Conservation (phyloP, 1,140 invertebrate species). For the Bemisia tabaci region DNA sequence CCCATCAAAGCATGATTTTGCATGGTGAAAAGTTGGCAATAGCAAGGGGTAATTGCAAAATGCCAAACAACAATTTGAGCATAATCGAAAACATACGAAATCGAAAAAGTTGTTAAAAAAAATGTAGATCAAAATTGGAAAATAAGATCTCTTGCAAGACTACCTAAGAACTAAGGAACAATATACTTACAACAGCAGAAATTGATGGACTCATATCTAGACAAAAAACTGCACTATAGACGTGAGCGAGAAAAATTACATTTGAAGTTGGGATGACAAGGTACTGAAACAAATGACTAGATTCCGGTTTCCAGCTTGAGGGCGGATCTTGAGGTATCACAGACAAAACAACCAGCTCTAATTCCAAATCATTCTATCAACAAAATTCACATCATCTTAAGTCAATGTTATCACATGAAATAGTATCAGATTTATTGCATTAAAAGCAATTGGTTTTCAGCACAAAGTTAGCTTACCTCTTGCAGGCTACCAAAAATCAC, state of each 20-base stretch:
- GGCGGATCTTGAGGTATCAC: constrained; percentile 41
- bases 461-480: background rate
- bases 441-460: too few species aligned
- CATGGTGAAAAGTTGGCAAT: too few species aligned
- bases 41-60: too few species aligned
- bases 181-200: constrained; percentile 42
- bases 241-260: constrained; percentile 28
- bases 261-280: constrained; percentile 19
- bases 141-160: too few species aligned
- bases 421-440: too few species aligned
- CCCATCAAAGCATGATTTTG: too few species aligned
- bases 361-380: constrained; percentile 29
- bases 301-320: constrained; percentile 35
- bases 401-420: constrained; percentile 6
- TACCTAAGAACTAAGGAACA: too few species aligned
- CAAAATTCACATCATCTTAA: too few species aligned
- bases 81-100: too few species aligned
- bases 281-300: constrained; percentile 39
- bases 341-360: constrained; percentile 48
- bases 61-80: too few species aligned
- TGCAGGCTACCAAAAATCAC: background rate
- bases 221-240: constrained; percentile 38
- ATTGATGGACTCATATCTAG: constrained; percentile 69
- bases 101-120: too few species aligned
- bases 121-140: too few species aligned